Conservation (phyloP, 1,140 invertebrate species). For the Galleria mellonella region DNA sequence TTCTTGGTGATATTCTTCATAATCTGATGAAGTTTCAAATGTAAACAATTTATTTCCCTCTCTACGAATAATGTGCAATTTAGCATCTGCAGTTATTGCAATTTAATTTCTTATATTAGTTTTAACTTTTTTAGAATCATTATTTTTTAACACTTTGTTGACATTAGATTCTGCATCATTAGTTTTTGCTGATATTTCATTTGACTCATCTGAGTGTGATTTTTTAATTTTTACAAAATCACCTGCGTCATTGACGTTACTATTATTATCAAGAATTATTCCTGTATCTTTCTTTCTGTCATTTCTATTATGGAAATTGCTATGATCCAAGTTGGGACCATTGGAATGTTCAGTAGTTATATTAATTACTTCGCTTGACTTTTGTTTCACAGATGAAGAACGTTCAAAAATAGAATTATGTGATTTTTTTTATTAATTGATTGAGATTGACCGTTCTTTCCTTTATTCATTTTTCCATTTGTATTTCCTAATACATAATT, state of each 20-base stretch:
- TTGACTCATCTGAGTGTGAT: no score
- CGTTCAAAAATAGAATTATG: no score
- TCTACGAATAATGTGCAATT: background rate
- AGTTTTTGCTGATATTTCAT: background rate
- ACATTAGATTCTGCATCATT: background rate
- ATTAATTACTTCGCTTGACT: no score
- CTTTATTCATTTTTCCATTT: no score
- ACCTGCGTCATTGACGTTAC: background rate
- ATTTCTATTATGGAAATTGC: no score
- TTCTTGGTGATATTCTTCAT: constrained; percentile 18
- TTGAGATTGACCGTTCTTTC: no score
- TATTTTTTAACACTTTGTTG: background rate
- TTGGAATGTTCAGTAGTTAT: no score
- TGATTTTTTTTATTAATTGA: no score
- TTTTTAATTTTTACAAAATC: no score
- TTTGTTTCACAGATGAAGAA: no score
- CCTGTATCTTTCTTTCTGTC: background rate
- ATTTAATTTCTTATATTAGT: background rate
- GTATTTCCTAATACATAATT: no score
- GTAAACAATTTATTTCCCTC: constrained; percentile 14
- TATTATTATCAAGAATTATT: background rate
- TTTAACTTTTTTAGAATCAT: background rate
- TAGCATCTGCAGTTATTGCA: background rate
- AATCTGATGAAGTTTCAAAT: constrained; percentile 13
- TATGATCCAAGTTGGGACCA: no score